Base-by-base conservation (phyloP, 2,113 vertebrate species). In the Psittacula cyanocephala region DNA sequence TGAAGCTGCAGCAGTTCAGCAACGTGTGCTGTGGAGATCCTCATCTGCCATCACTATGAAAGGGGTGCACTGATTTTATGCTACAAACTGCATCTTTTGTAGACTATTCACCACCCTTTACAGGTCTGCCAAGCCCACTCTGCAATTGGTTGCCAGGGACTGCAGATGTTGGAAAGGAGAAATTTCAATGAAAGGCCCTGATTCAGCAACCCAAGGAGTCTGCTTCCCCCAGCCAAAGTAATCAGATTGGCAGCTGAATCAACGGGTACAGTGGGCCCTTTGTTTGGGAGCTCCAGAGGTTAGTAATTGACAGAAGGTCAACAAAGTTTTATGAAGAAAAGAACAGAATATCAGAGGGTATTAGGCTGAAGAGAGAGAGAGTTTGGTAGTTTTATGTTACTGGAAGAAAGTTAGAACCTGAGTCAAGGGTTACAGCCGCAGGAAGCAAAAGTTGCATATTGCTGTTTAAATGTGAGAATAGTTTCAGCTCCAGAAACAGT, bases 231-330 rank as follows among this genome's bases (percentile, higher is more conserved):
- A 97, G 97, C 97, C 97, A 98, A 98, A 97, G 97, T 97, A 98
- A 98, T 98, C 97, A 98, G 97, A 98, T 98, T 97, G 97, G 97
- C 97, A 97, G 93, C 96, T 96, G 96, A 97, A 96, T 96, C 94
- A 97, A 97, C 96, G 62, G 81, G 63, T 94, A 98, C 97, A 98
- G 94, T 98, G 90, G 94, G 57, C 71, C 95, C 97, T 98, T 98
- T 98, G 98, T 98, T 95, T 97, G 91, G 55, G 74, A 75, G 49
- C 89, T 92, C 91, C 85, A 95, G 92, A 93, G 93, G 93, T 96
- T 95, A 91, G 91, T 95, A 95, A 93, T 86, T 93, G 96, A 92
- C 94, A 91, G 94, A 96, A 95, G 93, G 95, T 93, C 96, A 97
- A 94, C 94, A 92, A 94, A 97, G 94, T 96, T 93, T 97, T 95